These are phyloP conservation scores for Coenonympha arcania DNA, from an alignment of 2,888 invertebrate genomes.

Conservation along the genomic window DNA sequence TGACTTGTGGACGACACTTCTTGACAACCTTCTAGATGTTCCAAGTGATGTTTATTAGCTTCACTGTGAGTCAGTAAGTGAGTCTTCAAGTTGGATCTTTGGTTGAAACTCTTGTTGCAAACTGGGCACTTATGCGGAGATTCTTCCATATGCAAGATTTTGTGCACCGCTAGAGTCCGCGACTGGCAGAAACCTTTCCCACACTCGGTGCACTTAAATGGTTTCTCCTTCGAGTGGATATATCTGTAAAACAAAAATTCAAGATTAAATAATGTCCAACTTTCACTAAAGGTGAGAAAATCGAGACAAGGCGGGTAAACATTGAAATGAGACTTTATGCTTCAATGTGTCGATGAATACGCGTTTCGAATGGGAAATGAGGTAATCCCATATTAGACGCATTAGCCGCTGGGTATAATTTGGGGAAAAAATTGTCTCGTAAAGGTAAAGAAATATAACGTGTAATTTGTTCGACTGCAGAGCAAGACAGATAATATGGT, in stretches of 20 bases:
- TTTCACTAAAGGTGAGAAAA: conserved; percentile 43
- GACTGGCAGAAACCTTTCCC: conserved; percentile 99
- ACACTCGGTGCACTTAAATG: conserved; percentile 96
- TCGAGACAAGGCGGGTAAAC: conserved; percentile 39
- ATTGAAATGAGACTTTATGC: conserved; percentile 41
- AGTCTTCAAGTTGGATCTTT: conserved; percentile 92
- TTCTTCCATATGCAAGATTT: conserved; percentile 93
- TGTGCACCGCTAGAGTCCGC: conserved; percentile 95
- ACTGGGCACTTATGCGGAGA: conserved; percentile 94
- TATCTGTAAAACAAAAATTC: conserved; percentile 78
- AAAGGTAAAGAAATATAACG: conserved; percentile 72
- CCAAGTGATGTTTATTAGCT: conserved; percentile 66
- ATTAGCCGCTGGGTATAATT: conserved; percentile 48
- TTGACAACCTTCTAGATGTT: conserved; percentile 68
- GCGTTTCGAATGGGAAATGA: conserved; percentile 49
- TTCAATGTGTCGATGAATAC: conserved; percentile 38
- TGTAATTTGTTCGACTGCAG: conserved; percentile 71
- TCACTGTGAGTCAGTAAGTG: conserved; percentile 92
- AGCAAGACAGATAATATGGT: conserved; percentile 71
- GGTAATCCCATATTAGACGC: conserved; percentile 51
- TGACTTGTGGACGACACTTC: conserved; percentile 72
- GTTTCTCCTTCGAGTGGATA: conserved; percentile 98
- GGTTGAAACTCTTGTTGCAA: conserved; percentile 91
- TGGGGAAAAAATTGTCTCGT: conserved; percentile 59
- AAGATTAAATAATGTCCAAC: conserved; percentile 37